A percentile compares a stretch with the other conserved stretches of the same genome.
phyloP scores from a whole-genome alignment of 2,797 vertebrate genomes.

The Sebastes wilsoni region DNA sequence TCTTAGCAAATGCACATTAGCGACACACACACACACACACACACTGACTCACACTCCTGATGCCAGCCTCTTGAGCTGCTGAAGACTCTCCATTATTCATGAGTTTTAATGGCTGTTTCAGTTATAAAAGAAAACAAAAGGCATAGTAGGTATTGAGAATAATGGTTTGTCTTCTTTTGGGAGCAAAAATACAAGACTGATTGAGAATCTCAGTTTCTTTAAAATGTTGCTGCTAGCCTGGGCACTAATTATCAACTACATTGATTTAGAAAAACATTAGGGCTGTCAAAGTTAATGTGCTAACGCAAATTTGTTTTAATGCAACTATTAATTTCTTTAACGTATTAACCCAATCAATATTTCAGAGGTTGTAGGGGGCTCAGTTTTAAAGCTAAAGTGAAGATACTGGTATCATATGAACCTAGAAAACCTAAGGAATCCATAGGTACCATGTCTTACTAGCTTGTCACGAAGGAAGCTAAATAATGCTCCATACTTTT shows the following conservation, averaged over 20 bases:
- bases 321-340: too few species aligned
- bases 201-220: constrained; percentile 1
- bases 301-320: too few species aligned
- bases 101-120: constrained; percentile 51
- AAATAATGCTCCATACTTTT: too few species aligned
- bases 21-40: not conserved
- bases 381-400: too few species aligned
- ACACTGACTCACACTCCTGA: constrained; percentile 24
- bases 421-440: too few species aligned
- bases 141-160: constrained; percentile 1
- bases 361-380: too few species aligned
- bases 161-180: constrained; percentile 17
- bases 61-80: constrained; percentile 27
- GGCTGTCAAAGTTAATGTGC: too few species aligned
- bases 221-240: not conserved
- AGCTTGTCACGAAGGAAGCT: too few species aligned
- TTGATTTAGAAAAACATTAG: not conserved
- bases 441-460: too few species aligned
- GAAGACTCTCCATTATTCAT: constrained; percentile 64
- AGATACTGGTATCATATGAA: too few species aligned
- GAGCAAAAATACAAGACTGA: constrained; percentile 1
- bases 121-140: constrained; percentile 48
- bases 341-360: too few species aligned
- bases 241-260: not conserved
- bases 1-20: constrained; percentile 15